A percentile compares a stretch with the other conserved stretches of the same genome.
Conservation (phyloP, 2,888 invertebrate species). For the Chironomus tentans region DNA sequence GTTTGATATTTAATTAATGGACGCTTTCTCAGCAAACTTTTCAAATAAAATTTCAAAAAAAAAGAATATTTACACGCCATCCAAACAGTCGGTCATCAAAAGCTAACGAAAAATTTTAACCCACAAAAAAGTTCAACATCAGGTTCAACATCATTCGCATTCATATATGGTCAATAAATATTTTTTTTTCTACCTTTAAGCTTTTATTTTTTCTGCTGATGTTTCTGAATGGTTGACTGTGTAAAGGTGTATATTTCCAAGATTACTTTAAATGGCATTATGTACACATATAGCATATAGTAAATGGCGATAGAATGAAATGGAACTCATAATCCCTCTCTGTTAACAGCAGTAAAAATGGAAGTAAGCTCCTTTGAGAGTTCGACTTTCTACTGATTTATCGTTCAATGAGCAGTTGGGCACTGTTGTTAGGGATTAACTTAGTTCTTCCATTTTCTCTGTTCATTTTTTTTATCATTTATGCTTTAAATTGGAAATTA, state of each 20-base stretch:
- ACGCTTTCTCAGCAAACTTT: too few species aligned
- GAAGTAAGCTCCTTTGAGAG: not conserved
- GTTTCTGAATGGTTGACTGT: not conserved
- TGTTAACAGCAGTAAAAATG: not conserved
- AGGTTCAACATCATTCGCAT: too few species aligned
- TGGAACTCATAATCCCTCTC: not conserved
- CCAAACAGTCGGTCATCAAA: too few species aligned
- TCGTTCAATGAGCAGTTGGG: constrained; percentile 10
- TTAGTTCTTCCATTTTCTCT: not conserved
- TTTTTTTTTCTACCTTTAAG: too few species aligned
- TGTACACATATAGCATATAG: not conserved
- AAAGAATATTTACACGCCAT: too few species aligned
- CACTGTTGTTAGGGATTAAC: constrained; percentile 4
- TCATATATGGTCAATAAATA: too few species aligned
- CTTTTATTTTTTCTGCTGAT: too few species aligned
- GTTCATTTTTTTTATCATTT: not conserved
- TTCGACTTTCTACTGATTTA: constrained; percentile 8
- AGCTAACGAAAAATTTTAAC: too few species aligned
- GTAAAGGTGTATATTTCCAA: not conserved
- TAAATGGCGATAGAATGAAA: not conserved
- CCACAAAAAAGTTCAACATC: too few species aligned
- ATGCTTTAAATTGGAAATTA: too few species aligned
- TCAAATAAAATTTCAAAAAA: too few species aligned
- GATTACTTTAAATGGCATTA: not conserved
- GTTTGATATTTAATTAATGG: too few species aligned